phyloP scores from a whole-genome alignment of 2,797 vertebrate species.

The Taenioides sp. region DNA sequence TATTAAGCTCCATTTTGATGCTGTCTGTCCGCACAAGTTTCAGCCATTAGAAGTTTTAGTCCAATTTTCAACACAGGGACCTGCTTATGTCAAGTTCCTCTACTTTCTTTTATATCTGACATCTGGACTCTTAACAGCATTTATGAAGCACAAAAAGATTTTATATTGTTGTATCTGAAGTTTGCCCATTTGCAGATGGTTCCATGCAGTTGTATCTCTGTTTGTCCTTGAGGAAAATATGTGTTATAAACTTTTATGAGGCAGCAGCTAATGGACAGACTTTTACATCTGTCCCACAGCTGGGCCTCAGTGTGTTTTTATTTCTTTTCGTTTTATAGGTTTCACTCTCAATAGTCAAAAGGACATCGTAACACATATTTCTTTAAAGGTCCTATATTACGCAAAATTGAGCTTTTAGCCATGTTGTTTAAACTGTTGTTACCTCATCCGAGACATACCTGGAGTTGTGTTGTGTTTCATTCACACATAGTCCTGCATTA shows the following conservation, averaged over 20 bases:
- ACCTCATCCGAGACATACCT: no score
- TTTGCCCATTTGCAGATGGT: slow-evolving; percentile 21
- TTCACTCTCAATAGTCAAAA: not conserved
- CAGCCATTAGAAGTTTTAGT: slow-evolving; percentile 7
- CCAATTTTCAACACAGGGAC: slow-evolving; percentile 11
- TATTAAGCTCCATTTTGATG: not conserved
- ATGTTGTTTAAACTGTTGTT: no score
- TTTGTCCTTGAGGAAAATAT: slow-evolving; percentile 11
- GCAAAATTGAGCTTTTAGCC: no score
- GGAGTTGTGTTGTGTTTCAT: no score
- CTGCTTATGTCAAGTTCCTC: slow-evolving; percentile 13
- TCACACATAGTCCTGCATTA: no score
- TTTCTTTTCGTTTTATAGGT: not conserved
- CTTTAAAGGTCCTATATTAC: no score
- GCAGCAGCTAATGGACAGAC: slow-evolving; percentile 1
- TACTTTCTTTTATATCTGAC: slow-evolving; percentile 13
- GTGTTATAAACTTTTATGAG: slow-evolving; percentile 9
- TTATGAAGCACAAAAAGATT: slow-evolving; percentile 12
- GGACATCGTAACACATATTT: not conserved
- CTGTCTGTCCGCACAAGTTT: not conserved
- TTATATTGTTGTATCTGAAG: slow-evolving; percentile 11
- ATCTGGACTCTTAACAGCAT: slow-evolving; percentile 28
- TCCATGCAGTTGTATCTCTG: not conserved
- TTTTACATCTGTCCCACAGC: slow-evolving; percentile 7
- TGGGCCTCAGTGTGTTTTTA: slow-evolving; percentile 13